Evolutionary conservation across 2,888 invertebrate species (phyloP), one percentile per base, ranked within the genome.

Genomic region (Tetanocera ferruginea): DNA sequence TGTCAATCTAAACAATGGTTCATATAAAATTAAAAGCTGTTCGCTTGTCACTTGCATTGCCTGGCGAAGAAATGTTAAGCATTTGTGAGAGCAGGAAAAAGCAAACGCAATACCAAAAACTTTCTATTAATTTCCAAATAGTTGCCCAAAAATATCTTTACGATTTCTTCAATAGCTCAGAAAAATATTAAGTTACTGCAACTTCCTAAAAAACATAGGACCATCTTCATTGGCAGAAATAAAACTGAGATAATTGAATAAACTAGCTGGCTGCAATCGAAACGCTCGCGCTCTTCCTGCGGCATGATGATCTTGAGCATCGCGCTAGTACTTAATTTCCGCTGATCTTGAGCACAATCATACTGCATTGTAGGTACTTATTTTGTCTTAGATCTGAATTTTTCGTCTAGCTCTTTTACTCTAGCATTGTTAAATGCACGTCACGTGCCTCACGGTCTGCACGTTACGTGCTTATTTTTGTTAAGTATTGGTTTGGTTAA

Each of bases 381-480:
- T 25, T 17, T 14, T 52, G 1, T 28, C n/a, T 31, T 70, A n/a
- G 1, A 6, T 34, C 31, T 55, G 28, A 3, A 19, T 52, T 23
- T 55, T 31, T 31, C 28, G 57, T 31, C 37, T 43, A 14, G 3
- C 52, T 52, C 31, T 52, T 28, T 28, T 31, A 17, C 31, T 52
- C 52, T 43, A 17, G 28, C 55, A 31, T 71, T 9, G 52, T 31
- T 14, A 14, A 28, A 60, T 72, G 57, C 72, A 43, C 57, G 60
- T 72, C 72, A 72, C 72, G 72, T 72, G 72, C 57, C 72, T 62
- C 49, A 43, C 62, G 73, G 60, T 37, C 19, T 31, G 64, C 31
- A 17, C 9, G 73, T 49, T 60, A 25, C 73, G 73, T 73, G 49
- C 60, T 62, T 49, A 60, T 60, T 60, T 72, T 25, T 31, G 34